phyloP scores from a whole-genome alignment of 2,113 vertebrate species.

The Equus przewalskii region DNA sequence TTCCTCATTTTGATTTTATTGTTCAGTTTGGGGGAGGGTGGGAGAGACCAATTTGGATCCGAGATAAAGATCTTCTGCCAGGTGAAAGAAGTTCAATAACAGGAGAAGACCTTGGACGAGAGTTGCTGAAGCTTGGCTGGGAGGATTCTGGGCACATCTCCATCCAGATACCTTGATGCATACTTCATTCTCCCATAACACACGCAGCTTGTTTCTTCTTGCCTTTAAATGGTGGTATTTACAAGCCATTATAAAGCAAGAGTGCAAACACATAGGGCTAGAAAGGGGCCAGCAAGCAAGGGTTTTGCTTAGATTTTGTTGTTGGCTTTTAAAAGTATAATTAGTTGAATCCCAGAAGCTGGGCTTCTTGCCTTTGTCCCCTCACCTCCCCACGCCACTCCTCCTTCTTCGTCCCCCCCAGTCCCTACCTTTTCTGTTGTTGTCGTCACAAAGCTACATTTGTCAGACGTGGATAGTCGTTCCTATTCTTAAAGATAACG shows the following conservation, averaged over 20 bases:
- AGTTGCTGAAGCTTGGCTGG: slow-evolving; percentile 60
- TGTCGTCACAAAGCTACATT: not conserved
- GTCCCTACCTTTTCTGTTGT: not conserved
- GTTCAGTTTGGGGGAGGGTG: not conserved
- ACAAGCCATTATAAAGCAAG: slow-evolving; percentile 67
- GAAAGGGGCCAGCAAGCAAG: slow-evolving; percentile 53
- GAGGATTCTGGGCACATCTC: slow-evolving; percentile 81
- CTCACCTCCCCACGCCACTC: not conserved
- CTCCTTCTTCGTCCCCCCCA: not conserved
- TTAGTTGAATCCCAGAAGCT: slow-evolving; percentile 12
- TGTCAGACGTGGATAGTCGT: not conserved
- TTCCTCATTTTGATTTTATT: slow-evolving; percentile 29
- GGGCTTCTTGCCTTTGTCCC: not conserved
- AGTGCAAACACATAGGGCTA: slow-evolving; percentile 65
- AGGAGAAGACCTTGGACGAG: slow-evolving; percentile 63
- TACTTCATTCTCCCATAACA: slow-evolving; percentile 73
- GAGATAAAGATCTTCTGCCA: slow-evolving; percentile 14
- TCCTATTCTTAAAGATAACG: not conserved
- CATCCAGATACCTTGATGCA: slow-evolving; percentile 79
- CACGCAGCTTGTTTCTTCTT: slow-evolving; percentile 85
- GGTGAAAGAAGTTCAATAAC: not conserved
- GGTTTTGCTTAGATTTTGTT: slow-evolving; percentile 49
- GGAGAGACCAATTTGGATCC: not conserved
- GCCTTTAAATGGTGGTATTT: slow-evolving; percentile 82
- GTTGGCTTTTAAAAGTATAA: not conserved